Base-by-base conservation (phyloP, 1,140 invertebrate genomes). In the Drosophila subobscura region DNA sequence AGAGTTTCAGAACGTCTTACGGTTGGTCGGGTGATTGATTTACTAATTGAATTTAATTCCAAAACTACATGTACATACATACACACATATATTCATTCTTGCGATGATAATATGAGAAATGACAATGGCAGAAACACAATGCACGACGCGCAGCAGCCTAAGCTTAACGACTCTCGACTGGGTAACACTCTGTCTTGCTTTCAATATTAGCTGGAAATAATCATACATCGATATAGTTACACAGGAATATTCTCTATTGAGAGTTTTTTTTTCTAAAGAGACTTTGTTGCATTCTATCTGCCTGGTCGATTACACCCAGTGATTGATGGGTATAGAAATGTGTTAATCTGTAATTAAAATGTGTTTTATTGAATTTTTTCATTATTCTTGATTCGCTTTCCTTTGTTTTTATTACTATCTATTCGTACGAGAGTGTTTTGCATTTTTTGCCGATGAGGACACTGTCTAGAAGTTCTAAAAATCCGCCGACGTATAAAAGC, bases 291-390 rank as follows among this genome's bases (percentile, higher is more conserved):
- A 42, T 49, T 10, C n/a, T 42, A 41, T 68, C 68, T 42, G 10
- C 22, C 7, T 12, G 5, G 12, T 2, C 44, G 25, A n/a, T 16
- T 27, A 68, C 56, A 46, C 66, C 66, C 66, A 37, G 55, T 67
- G 45, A 46, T 33, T 70, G 23, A 33, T 68, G 66, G 66, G 66
- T 70, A 70, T 56, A 1, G 55, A 50, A 50, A 58, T 49, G 79
- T 74, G 79, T 58, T 77, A 83, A 88, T 83, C 51, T 83, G 67
- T 68, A 88, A 89, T 89, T 89, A 80, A 89, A 89, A 72, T 73
- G 70, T 72, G 74, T 79, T 79, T 72, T 70, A 81, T 84, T 79
- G 58, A 56, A 64, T 84, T 71, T 52, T 64, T 61, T 67, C 63
- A 72, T 67, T 81, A 56, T 64, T 50, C 61, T 56, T 73, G 53